A percentile compares a stretch with the other conserved stretches of the same genome.
phyloP scores from a whole-genome alignment of 2,888 invertebrate genomes.

The Agapostemon virescens region DNA sequence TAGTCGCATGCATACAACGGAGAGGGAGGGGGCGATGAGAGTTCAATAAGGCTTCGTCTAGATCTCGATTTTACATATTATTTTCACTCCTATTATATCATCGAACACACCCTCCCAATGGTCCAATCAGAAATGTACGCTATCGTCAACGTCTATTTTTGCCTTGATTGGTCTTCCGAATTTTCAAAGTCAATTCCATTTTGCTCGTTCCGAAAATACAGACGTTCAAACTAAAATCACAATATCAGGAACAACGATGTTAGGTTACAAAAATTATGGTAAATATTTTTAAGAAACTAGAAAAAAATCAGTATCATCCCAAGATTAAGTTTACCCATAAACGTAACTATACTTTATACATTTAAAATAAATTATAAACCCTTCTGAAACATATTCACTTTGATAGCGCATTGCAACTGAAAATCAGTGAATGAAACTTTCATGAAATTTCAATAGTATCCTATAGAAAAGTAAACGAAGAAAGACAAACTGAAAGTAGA shows the following conservation, averaged over 20 bases:
- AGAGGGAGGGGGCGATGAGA: conserved; percentile 30
- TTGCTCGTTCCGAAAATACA: background rate
- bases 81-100: conserved; percentile 28
- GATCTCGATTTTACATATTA: conserved; percentile 15
- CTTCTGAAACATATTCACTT: background rate
- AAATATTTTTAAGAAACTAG: background rate
- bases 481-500: conserved; percentile 3
- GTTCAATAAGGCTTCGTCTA: conserved; percentile 16
- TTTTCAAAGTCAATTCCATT: conserved; percentile 30
- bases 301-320: background rate
- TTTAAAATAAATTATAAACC: background rate
- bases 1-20: conserved; percentile 26
- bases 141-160: conserved; percentile 35
- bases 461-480: background rate
- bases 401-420: background rate
- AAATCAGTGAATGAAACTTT: background rate
- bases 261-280: background rate
- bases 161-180: conserved; percentile 29
- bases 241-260: conserved; percentile 10
- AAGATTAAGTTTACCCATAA: background rate
- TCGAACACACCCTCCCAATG: conserved; percentile 50
- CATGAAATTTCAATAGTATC: conserved; percentile 3
- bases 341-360: background rate
- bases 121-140: conserved; percentile 35
- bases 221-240: conserved; percentile 13